phyloP scores from a whole-genome alignment of 1,140 invertebrate genomes.

The Drosophila seguyi region DNA sequence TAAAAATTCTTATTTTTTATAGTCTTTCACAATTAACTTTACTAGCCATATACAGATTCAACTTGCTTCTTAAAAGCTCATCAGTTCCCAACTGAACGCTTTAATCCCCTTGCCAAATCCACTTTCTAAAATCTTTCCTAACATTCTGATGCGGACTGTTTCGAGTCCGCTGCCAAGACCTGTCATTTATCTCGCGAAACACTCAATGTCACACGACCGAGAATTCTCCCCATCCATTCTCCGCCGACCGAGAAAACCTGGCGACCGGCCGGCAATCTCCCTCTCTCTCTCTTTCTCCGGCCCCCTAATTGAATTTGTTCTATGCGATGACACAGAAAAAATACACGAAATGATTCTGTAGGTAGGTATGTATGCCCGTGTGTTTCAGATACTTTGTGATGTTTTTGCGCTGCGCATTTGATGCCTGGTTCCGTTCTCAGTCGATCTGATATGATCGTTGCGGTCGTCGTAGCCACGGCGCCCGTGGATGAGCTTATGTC shows the following conservation, averaged over 20 bases:
- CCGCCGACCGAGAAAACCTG: constrained; percentile 31
- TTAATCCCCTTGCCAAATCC: constrained; percentile 31
- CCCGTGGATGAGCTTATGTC: constrained; percentile 72
- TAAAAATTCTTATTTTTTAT: neutral
- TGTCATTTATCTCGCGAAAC: constrained; percentile 62
- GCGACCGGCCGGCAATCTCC: constrained; percentile 49
- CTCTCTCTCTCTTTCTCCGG: constrained; percentile 20
- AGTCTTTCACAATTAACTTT: neutral
- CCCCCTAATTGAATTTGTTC: constrained; percentile 57
- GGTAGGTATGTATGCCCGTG: neutral
- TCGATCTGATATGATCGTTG: constrained; percentile 43
- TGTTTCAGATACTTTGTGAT: constrained; percentile 33
- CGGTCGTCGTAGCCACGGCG: constrained; percentile 29
- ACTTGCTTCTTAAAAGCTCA: neutral
- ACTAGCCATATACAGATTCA: neutral
- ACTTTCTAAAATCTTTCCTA: constrained; percentile 39
- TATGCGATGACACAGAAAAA: constrained; percentile 53
- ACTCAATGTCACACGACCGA: constrained; percentile 55
- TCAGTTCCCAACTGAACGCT: neutral
- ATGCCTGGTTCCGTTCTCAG: constrained; percentile 51
- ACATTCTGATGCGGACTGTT: constrained; percentile 20
- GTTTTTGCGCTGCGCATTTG: constrained; percentile 72
- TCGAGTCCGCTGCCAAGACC: constrained; percentile 32
- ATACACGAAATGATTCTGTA: constrained; percentile 38
- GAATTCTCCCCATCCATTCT: constrained; percentile 9